A percentile compares a stretch with the other conserved stretches of the same genome.
These are phyloP conservation scores for Tyrophagus putrescentiae DNA, from an alignment of 1,140 invertebrate genomes.

Conservation along the genomic window DNA sequence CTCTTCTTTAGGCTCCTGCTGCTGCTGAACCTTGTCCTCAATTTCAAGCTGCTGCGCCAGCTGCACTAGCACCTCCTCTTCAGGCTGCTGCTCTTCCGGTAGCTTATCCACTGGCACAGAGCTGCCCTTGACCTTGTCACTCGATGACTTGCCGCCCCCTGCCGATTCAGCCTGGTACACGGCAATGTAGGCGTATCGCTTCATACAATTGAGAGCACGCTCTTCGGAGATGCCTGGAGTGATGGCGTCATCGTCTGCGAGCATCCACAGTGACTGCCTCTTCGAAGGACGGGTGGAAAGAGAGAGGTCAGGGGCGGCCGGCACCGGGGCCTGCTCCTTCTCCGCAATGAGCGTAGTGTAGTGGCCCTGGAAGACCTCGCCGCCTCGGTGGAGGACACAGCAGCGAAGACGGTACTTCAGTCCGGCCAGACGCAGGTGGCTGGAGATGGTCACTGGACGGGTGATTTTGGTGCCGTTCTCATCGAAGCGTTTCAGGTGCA, in stretches of 20 bases:
- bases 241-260: neutral
- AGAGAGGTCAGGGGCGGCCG: neutral
- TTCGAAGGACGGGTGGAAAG: too few relatives aligned
- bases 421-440: neutral
- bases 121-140: too few relatives aligned
- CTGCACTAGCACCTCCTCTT: too few relatives aligned
- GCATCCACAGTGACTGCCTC: too few relatives aligned
- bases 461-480: neutral
- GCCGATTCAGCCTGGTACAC: too few relatives aligned
- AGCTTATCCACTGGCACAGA: too few relatives aligned
- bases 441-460: neutral
- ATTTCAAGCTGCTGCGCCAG: too few relatives aligned
- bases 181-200: neutral
- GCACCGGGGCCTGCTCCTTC: neutral
- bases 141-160: too few relatives aligned
- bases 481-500: slow-evolving; percentile 10
- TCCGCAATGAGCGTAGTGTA: neutral
- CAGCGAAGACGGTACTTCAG: neutral
- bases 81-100: too few relatives aligned
- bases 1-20: too few relatives aligned
- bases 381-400: neutral
- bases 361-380: neutral
- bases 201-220: neutral
- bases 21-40: too few relatives aligned
- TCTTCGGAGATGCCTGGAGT: neutral